These are phyloP conservation scores for Myotis planiceps DNA, from an alignment of 2,797 vertebrate genomes.

Conservation along the genomic window DNA sequence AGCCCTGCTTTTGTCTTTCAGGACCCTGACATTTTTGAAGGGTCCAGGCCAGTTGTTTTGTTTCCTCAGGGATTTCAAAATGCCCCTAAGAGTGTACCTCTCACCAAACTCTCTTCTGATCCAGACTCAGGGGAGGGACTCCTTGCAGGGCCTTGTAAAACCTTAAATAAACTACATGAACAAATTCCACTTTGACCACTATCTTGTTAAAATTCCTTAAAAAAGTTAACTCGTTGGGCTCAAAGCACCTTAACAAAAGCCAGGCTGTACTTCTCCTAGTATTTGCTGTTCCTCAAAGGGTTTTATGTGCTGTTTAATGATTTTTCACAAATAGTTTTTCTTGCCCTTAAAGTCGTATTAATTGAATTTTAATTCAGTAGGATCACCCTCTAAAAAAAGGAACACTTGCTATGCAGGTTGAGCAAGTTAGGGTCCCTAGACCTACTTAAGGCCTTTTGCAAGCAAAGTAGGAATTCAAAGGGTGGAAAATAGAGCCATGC, in stretches of 20 bases:
- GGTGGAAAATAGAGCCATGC: background rate
- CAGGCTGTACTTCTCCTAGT: background rate
- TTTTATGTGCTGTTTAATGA: slow-evolving; percentile 77
- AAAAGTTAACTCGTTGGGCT: slow-evolving; percentile 70
- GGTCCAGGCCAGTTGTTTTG: background rate
- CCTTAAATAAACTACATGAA: slow-evolving; percentile 73
- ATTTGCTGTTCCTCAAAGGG: background rate
- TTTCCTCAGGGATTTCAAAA: background rate
- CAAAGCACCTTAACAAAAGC: slow-evolving; percentile 68
- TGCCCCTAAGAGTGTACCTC: background rate
- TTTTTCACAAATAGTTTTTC: slow-evolving; percentile 75
- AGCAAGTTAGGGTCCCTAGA: background rate
- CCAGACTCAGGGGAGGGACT: slow-evolving; percentile 46
- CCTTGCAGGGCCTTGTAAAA: slow-evolving; percentile 74
- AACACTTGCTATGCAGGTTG: background rate
- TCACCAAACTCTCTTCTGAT: background rate
- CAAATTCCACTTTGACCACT: slow-evolving; percentile 78
- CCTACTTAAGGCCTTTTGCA: background rate
- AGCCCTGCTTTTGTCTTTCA: background rate
- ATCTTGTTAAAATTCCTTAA: slow-evolving; percentile 82
- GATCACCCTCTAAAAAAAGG: slow-evolving; percentile 42
- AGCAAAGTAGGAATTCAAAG: background rate
- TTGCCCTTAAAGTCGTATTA: slow-evolving; percentile 71
- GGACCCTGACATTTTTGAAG: background rate
- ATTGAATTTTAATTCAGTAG: slow-evolving; percentile 78